phyloP scores from a whole-genome alignment of 1,140 invertebrate genomes.

The Oscheius sp. region DNA sequence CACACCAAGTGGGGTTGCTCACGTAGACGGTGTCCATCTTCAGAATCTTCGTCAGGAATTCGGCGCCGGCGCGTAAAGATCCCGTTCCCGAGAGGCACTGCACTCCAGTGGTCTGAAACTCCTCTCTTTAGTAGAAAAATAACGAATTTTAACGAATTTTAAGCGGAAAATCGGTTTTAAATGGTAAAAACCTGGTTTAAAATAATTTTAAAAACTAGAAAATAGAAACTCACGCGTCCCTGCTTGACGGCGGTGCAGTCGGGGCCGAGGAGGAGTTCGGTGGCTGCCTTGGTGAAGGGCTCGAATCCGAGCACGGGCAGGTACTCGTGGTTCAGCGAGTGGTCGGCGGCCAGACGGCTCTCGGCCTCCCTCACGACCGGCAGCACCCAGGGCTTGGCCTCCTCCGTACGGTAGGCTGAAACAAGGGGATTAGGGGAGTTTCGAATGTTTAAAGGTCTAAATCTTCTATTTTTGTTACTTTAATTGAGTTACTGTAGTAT shows the following conservation, averaged over 20 bases:
- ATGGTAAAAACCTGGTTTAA: constrained; percentile 7
- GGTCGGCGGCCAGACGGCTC: constrained; percentile 75
- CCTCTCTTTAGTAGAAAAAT: not conserved
- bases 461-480: too few species aligned
- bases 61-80: constrained; percentile 74
- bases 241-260: constrained; percentile 74
- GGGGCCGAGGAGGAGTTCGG: constrained; percentile 77
- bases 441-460: too few species aligned
- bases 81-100: constrained; percentile 93
- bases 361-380: constrained; percentile 92
- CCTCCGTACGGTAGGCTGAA: constrained; percentile 86
- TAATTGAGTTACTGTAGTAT: too few species aligned
- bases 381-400: constrained; percentile 92
- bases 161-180: constrained; percentile 2
- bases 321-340: constrained; percentile 89
- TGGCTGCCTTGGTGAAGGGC: constrained; percentile 75
- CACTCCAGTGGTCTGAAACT: constrained; percentile 78
- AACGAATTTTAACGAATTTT: too few species aligned
- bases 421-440: too few species aligned
- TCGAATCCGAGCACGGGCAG: constrained; percentile 86
- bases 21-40: constrained; percentile 80
- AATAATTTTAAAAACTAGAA: not conserved
- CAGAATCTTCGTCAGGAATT: constrained; percentile 76
- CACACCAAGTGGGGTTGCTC: constrained; percentile 85
- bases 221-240: constrained; percentile 65